Conservation (phyloP, 30 jellyfish, hydroid and myxozoan species). For the Aurelia aurita complex sp. Pacific region DNA sequence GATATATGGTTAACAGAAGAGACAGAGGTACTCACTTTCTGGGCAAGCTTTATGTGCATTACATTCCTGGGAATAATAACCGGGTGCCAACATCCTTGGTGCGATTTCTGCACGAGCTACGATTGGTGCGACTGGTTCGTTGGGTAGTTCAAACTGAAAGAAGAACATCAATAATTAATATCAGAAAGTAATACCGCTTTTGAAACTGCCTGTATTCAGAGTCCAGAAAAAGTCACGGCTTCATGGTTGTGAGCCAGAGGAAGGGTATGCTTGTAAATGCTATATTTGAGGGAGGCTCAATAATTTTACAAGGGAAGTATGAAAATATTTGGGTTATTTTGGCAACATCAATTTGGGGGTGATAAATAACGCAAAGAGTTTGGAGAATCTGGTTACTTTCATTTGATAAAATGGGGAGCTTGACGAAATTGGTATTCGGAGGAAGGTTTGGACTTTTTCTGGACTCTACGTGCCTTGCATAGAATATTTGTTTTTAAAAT, state of each 20-base stretch:
- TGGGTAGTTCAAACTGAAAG: conserved; percentile 69
- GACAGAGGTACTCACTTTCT: conserved; percentile 70
- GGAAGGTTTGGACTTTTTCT: too few relatives aligned
- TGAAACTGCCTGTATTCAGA: neutral
- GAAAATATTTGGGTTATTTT: too few relatives aligned
- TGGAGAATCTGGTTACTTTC: too few relatives aligned
- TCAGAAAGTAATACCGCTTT: neutral
- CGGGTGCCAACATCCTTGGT: conserved; percentile 98
- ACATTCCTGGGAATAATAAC: conserved; percentile 97
- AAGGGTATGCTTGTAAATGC: neutral
- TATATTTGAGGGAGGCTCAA: neutral
- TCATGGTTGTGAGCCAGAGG: too few relatives aligned
- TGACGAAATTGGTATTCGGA: too few relatives aligned
- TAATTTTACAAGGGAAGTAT: neutral
- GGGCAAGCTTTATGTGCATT: conserved; percentile 99
- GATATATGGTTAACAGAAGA: too few relatives aligned
- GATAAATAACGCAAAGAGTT: too few relatives aligned
- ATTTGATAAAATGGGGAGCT: too few relatives aligned
- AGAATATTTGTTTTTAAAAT: too few relatives aligned
- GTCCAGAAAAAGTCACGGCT: neutral
- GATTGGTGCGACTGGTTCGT: conserved; percentile 81
- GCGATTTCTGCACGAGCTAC: conserved; percentile 85
- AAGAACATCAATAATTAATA: neutral
- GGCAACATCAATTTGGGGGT: too few relatives aligned
- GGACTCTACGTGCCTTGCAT: too few relatives aligned